Evolutionary conservation across 2,113 vertebrate genomes (phyloP).

Genomic region (Bothrops jararaca): DNA sequence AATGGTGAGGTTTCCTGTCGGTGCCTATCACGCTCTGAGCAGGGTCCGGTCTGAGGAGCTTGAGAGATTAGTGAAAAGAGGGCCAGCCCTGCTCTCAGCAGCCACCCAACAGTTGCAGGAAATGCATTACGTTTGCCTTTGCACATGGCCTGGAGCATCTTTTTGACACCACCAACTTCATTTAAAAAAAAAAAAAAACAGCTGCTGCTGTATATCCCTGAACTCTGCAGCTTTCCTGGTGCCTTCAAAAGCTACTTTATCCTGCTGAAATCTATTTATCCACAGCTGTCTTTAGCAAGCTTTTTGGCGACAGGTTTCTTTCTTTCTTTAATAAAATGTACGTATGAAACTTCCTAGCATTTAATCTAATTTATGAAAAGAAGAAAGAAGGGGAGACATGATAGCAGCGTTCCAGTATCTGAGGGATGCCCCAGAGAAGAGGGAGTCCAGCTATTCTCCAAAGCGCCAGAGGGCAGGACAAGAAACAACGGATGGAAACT

Average conservation of each 20-base stretch:
- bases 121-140: background rate
- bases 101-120: background rate
- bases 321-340: background rate
- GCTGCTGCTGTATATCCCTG: background rate
- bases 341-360: background rate
- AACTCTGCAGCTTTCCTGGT: background rate
- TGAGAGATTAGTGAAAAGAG: background rate
- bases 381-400: too few species aligned
- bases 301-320: background rate
- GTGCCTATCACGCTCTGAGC: background rate
- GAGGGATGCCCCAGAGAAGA: too few species aligned
- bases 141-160: background rate
- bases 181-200: background rate
- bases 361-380: background rate
- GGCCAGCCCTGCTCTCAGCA: background rate
- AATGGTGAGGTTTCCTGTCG: background rate
- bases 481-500: too few species aligned
- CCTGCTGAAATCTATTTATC: background rate
- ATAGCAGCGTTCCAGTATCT: too few species aligned
- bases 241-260: background rate
- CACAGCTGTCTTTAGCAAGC: too few species aligned
- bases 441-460: rapidly evolving
- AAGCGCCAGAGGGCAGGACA: too few species aligned
- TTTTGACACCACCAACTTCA: background rate
- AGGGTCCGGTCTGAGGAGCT: background rate